Percentiles rank a stretch among this genome's conserved stretches.
phyloP scores from a whole-genome alignment of 1,140 invertebrate genomes.

The Trichonephila clavipes region DNA sequence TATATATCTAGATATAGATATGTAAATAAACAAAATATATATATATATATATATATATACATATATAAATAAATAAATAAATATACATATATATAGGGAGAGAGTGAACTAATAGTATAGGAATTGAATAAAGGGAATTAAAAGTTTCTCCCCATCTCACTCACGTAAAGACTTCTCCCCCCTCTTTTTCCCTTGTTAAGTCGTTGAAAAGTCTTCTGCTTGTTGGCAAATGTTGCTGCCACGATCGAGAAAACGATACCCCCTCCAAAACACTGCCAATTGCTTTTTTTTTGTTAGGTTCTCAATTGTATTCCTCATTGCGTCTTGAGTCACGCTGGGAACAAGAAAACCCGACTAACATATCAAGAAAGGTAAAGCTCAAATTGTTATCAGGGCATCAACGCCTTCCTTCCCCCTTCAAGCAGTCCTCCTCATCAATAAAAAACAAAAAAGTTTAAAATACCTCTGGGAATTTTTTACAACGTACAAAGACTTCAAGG shows the following conservation, averaged over 20 bases:
- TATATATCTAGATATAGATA: too few relatives aligned
- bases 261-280: background rate
- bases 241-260: background rate
- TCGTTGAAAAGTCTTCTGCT: background rate
- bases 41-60: too few relatives aligned
- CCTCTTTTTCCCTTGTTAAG: background rate
- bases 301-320: background rate
- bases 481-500: too few relatives aligned
- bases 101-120: too few relatives aligned
- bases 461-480: too few relatives aligned
- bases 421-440: too few relatives aligned
- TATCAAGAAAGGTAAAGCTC: background rate
- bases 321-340: background rate
- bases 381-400: background rate
- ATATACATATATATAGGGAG: too few relatives aligned
- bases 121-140: too few relatives aligned
- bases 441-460: too few relatives aligned
- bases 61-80: too few relatives aligned
- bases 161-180: background rate
- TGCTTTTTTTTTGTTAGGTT: background rate
- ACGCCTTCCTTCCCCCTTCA: background rate
- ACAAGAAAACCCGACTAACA: background rate
- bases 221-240: background rate
- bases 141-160: background rate
- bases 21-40: too few relatives aligned